phyloP scores from a whole-genome alignment of 2,797 vertebrate species.

The Macrochelys suwanniensis region DNA sequence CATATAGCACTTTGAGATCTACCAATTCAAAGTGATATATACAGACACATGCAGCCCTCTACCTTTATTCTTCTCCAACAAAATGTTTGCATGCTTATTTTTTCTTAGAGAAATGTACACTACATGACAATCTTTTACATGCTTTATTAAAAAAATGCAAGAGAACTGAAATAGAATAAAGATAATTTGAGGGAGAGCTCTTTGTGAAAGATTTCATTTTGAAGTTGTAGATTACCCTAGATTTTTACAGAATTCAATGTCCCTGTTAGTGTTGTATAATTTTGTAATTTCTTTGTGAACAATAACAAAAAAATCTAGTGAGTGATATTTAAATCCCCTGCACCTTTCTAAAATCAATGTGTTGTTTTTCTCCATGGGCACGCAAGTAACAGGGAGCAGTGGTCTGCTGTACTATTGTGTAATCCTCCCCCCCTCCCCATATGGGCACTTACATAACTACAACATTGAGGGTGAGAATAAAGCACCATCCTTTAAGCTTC shows the following conservation, averaged over 20 bases:
- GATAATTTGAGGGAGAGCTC: neutral
- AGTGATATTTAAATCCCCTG: neutral
- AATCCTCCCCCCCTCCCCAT: neutral
- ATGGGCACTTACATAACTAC: neutral
- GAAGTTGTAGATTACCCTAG: fast-evolving
- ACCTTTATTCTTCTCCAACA: neutral
- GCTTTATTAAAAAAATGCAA: neutral
- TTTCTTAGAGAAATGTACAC: neutral
- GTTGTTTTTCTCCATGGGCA: neutral
- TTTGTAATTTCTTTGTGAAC: neutral
- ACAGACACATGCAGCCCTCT: conserved; percentile 18
- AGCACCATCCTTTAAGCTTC: neutral
- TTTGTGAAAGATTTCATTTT: neutral
- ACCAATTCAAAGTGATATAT: neutral
- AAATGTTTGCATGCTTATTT: neutral
- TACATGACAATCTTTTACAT: neutral
- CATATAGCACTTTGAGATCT: neutral
- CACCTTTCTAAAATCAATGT: neutral
- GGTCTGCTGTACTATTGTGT: neutral
- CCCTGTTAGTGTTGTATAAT: neutral
- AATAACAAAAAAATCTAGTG: neutral
- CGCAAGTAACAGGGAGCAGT: neutral
- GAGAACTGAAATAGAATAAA: neutral
- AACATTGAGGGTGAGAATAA: neutral
- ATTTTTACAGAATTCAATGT: neutral